Evolutionary conservation across 2,888 invertebrate species (phyloP).

Genomic region (Synergus laeviventris): DNA sequence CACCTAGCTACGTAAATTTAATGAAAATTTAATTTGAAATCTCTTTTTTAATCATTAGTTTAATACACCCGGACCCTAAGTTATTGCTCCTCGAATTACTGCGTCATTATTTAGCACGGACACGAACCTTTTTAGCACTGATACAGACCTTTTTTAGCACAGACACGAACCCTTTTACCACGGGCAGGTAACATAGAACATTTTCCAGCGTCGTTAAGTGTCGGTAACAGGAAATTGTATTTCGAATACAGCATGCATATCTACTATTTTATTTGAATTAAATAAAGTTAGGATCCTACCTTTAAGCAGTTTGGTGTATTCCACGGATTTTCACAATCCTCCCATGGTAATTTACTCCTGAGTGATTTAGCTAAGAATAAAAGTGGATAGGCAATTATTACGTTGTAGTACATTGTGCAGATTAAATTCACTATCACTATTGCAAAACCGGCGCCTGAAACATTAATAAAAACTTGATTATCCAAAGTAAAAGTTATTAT

Average conservation of each 20-base stretch:
- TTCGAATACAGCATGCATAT: too few species aligned
- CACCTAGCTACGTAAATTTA: slow-evolving; percentile 68
- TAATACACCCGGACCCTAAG: too few species aligned
- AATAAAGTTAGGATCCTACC: slow-evolving; percentile 69
- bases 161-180: too few species aligned
- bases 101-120: too few species aligned
- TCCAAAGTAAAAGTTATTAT: not conserved
- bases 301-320: slow-evolving; percentile 86
- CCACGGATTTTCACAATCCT: slow-evolving; percentile 87
- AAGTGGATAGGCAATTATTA: slow-evolving; percentile 90
- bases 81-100: too few species aligned
- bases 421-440: slow-evolving; percentile 88
- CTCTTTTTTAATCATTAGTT: not conserved
- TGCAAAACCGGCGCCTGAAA: slow-evolving; percentile 90
- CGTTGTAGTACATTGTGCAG: slow-evolving; percentile 89
- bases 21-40: not conserved
- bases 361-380: slow-evolving; percentile 87
- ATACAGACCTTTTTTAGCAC: too few species aligned
- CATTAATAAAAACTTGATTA: slow-evolving; percentile 41
- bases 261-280: not conserved
- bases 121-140: too few species aligned
- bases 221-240: too few species aligned
- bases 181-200: too few species aligned
- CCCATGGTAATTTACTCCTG: slow-evolving; percentile 84
- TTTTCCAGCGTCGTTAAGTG: too few species aligned